A percentile compares a stretch with the other conserved stretches of the same genome.
Evolutionary conservation across 1,140 invertebrate genomes (phyloP).

Genomic region (Chionoecetes opilio): DNA sequence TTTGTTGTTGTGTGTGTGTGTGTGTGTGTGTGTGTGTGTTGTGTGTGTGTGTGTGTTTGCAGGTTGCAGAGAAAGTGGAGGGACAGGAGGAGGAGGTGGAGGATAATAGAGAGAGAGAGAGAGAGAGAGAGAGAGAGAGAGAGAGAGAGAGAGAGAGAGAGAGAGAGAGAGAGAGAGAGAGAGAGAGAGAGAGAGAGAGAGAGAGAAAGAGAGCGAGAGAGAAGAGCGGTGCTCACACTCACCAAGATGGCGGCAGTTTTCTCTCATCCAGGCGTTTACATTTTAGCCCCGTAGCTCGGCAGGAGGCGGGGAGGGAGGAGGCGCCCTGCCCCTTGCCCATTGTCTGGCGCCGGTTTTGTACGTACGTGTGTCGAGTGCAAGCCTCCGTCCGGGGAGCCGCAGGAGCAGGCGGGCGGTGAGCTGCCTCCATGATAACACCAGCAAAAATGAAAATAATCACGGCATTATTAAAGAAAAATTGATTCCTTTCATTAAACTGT

Average conservation of each 20-base stretch:
- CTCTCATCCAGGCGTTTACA: not conserved
- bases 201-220: constrained; percentile 8
- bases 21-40: no score
- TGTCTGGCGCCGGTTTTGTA: not conserved
- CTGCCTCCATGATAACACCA: not conserved
- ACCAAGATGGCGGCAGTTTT: constrained; percentile 25
- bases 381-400: not conserved
- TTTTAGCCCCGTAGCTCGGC: constrained; percentile 1
- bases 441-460: not conserved
- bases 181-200: constrained; percentile 18
- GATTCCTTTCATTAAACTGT: not conserved
- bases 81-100: not conserved
- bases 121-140: constrained; percentile 32
- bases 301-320: constrained; percentile 22
- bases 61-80: not conserved
- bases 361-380: not conserved
- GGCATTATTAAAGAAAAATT: not conserved
- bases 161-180: constrained; percentile 45
- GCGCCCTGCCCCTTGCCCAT: not conserved
- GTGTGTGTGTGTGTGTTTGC: no score
- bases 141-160: constrained; percentile 49
- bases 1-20: no score
- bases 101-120: no score
- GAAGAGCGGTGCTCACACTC: not conserved
- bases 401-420: not conserved